Percentiles rank a stretch among this genome's conserved stretches.
phyloP scores from a whole-genome alignment of 2,888 invertebrate genomes.

The Lysandra coridon region DNA sequence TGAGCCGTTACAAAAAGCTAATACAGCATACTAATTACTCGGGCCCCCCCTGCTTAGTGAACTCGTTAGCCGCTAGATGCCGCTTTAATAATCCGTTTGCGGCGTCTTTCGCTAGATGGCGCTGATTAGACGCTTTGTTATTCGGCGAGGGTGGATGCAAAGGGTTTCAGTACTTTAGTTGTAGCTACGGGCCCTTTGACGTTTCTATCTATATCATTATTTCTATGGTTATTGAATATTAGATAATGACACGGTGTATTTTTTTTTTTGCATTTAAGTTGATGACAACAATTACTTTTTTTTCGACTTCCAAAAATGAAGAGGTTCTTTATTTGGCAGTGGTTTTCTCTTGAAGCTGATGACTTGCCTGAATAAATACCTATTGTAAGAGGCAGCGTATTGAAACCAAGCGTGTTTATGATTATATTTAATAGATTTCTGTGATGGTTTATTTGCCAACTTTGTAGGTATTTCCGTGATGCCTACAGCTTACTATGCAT shows the following conservation, averaged over 20 bases:
- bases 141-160: conserved; percentile 18
- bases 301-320: background rate
- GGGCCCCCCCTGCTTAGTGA: conserved; percentile 34
- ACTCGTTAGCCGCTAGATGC: conserved; percentile 39
- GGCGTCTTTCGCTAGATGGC: conserved; percentile 35
- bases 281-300: background rate
- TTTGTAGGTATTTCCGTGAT: background rate
- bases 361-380: background rate
- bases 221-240: background rate
- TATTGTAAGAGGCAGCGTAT: background rate
- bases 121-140: conserved; percentile 24
- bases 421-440: background rate
- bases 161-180: background rate
- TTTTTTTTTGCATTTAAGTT: background rate
- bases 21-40: conserved; percentile 43
- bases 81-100: conserved; percentile 33
- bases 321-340: background rate
- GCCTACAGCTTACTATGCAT: background rate
- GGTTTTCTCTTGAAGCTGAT: background rate
- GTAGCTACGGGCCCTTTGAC: background rate
- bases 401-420: background rate
- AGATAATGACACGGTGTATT: background rate
- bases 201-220: background rate
- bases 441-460: background rate
- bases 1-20: conserved; percentile 43